phyloP scores from a whole-genome alignment of 2,797 vertebrate genomes.

The Spondyliosoma cantharus region DNA sequence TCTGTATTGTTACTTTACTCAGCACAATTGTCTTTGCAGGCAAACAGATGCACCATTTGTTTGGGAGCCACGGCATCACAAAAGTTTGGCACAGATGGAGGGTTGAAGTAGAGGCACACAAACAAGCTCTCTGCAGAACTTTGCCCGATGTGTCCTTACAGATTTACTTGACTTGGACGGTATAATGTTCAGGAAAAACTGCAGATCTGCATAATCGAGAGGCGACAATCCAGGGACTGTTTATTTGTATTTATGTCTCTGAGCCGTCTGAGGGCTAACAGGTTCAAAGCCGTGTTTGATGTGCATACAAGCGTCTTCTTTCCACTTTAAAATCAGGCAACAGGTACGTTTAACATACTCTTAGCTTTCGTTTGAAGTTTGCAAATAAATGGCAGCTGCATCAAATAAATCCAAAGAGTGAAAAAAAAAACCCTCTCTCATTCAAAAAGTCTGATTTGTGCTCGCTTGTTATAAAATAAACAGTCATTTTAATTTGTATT shows the following conservation, averaged over 20 bases:
- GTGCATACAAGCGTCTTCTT: background rate
- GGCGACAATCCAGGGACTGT: background rate
- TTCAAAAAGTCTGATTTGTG: background rate
- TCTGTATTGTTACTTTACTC: conserved; percentile 8
- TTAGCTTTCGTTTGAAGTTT: background rate
- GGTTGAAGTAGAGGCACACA: background rate
- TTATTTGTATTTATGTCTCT: background rate
- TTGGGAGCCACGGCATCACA: background rate
- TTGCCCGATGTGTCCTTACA: background rate
- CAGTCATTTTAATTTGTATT: background rate
- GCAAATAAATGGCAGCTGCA: background rate
- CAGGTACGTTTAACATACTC: background rate
- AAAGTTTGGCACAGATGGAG: background rate
- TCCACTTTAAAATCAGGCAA: background rate
- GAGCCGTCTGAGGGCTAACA: background rate
- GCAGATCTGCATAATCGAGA: background rate
- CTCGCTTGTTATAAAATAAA: background rate
- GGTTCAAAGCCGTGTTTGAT: background rate
- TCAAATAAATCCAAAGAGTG: background rate
- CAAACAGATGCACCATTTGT: conserved; percentile 16
- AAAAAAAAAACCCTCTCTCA: background rate
- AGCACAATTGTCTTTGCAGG: conserved; percentile 7
- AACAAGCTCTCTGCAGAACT: background rate
- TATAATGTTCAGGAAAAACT: background rate
- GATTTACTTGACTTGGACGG: background rate